These are phyloP conservation scores for Antedon mediterranea DNA, from an alignment of 53 echinoderm and acorn worm species.

Conservation along the genomic window DNA sequence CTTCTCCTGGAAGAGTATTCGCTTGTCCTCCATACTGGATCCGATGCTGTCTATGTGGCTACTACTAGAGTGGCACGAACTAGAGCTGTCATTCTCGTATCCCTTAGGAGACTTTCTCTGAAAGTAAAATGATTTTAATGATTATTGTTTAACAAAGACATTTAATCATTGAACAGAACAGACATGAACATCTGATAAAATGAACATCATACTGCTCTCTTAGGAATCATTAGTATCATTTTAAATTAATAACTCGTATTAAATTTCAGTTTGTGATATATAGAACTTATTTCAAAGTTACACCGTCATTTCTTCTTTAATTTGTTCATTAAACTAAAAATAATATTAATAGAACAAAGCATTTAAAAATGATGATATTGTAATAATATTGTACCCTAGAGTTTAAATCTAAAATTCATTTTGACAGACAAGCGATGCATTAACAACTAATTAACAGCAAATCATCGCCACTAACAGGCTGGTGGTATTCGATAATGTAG, in stretches of 20 bases:
- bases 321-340: background rate
- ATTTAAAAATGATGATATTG: too few relatives aligned
- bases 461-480: too few relatives aligned
- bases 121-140: background rate
- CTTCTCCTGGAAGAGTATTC: slow-evolving; percentile 88
- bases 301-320: background rate
- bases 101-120: background rate
- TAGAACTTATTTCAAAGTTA: background rate
- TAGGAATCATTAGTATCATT: background rate
- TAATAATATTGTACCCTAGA: too few relatives aligned
- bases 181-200: too few relatives aligned
- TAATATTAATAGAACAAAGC: background rate
- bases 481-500: too few relatives aligned
- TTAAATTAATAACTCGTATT: background rate
- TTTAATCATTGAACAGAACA: too few relatives aligned
- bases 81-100: background rate
- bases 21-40: slow-evolving; percentile 57
- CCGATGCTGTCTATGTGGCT: background rate
- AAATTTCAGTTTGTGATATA: background rate
- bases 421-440: too few relatives aligned
- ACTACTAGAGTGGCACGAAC: background rate
- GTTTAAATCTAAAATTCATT: too few relatives aligned
- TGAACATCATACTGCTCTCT: background rate
- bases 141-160: too few relatives aligned
- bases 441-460: too few relatives aligned